A percentile compares a stretch with the other conserved stretches of the same genome.
Evolutionary conservation across 2,113 vertebrate species (phyloP).

Genomic region (Spea bombifrons): DNA sequence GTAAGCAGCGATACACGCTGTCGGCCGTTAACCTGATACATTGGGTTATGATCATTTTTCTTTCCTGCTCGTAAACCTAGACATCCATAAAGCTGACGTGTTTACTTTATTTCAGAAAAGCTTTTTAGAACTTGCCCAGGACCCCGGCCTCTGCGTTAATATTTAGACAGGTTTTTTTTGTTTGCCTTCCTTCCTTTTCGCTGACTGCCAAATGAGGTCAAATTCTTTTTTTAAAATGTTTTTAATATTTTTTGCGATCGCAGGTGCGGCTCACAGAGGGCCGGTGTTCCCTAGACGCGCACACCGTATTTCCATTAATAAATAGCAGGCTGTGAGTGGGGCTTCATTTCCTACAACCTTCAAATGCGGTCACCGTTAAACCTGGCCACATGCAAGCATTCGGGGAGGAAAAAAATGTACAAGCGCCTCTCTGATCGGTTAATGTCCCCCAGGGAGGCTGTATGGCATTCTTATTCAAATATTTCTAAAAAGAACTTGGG

Average conservation of each 20-base stretch:
- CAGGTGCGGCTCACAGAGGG: slow-evolving; percentile 28
- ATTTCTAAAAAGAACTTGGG: slow-evolving; percentile 29
- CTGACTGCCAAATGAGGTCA: slow-evolving; percentile 20
- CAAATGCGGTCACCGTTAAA: background rate
- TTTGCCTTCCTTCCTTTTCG: slow-evolving; percentile 42
- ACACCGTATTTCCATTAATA: slow-evolving; percentile 25
- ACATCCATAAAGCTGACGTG: slow-evolving; percentile 27
- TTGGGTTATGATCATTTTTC: background rate
- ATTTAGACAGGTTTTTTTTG: slow-evolving; percentile 6
- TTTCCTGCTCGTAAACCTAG: slow-evolving; percentile 4
- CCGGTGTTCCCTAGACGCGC: background rate
- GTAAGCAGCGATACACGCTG: too few species aligned
- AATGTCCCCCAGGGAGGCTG: slow-evolving; percentile 25
- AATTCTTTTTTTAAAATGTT: slow-evolving; percentile 10
- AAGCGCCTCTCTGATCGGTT: slow-evolving; percentile 17
- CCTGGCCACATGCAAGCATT: background rate
- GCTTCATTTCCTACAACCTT: background rate
- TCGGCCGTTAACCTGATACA: too few species aligned
- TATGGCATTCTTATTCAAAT: slow-evolving; percentile 31
- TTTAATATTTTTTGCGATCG: slow-evolving; percentile 1
- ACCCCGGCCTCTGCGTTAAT: slow-evolving; percentile 15
- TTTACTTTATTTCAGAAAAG: slow-evolving; percentile 17
- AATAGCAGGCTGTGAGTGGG: background rate
- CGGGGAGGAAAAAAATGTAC: slow-evolving; percentile 9
- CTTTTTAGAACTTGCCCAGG: slow-evolving; percentile 11